These are phyloP conservation scores for Pagrus major DNA, from an alignment of 2,113 vertebrate species.

Conservation along the genomic window DNA sequence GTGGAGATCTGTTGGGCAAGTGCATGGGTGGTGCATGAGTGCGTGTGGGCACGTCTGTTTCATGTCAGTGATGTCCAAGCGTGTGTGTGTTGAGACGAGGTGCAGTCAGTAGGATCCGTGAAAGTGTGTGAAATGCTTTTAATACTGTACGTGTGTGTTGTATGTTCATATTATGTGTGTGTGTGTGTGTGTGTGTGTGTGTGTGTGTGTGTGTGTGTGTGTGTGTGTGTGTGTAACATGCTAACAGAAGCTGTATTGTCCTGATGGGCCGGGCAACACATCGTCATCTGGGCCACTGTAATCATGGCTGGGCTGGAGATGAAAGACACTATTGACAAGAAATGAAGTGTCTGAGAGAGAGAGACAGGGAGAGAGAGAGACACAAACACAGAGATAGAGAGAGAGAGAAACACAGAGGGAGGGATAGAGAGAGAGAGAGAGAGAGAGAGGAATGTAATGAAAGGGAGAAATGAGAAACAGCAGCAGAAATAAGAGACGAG, in stretches of 20 bases:
- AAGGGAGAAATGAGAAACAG: slow-evolving; percentile 48
- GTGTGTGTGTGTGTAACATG: slow-evolving; percentile 20
- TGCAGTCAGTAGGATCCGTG: slow-evolving; percentile 24
- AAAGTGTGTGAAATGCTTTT: slow-evolving; percentile 21
- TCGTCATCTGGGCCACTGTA: slow-evolving; percentile 76
- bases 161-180: slow-evolving; percentile 26
- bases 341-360: slow-evolving; percentile 61
- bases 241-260: slow-evolving; percentile 79
- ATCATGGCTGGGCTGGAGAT: slow-evolving; percentile 73
- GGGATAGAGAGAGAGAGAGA: slow-evolving; percentile 12
- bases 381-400: too few species aligned
- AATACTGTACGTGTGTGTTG: slow-evolving; percentile 39
- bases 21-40: background rate
- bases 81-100: background rate
- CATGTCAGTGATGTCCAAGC: slow-evolving; percentile 22
- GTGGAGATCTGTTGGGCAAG: background rate
- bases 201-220: slow-evolving; percentile 7
- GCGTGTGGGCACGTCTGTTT: slow-evolving; percentile 25
- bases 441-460: slow-evolving; percentile 53
- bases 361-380: slow-evolving; percentile 12
- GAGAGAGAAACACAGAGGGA: too few species aligned
- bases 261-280: slow-evolving; percentile 61
- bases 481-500: slow-evolving; percentile 45
- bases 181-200: background rate
- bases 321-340: slow-evolving; percentile 79